Base-by-base conservation (phyloP, 1,140 invertebrate genomes). In the Philotrypesis tridentata region DNA sequence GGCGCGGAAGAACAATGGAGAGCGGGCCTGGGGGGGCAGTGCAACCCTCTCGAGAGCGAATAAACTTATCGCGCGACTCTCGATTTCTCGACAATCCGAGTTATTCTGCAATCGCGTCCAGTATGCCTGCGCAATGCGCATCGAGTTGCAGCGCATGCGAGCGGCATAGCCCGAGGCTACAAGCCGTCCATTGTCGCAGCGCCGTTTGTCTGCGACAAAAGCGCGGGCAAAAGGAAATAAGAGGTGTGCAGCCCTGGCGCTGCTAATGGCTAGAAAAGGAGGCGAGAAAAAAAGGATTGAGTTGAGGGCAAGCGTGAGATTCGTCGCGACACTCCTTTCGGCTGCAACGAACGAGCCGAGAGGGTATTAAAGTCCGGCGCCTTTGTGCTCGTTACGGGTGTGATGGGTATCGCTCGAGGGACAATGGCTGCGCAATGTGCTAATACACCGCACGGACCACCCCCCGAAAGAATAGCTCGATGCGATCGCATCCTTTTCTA, bases 1-100 rank as follows among this genome's bases (percentile, higher is more conserved):
- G n/a, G n/a, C n/a, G n/a, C n/a, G n/a, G n/a, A n/a, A 85, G 88
- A 91, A 91, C 91, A 91, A 91, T 91, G 89, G 90, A 91, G 87
- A 88, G 83, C 86, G 17, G n/a, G 48, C 48, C 6, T 14, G 21
- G 48, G 21, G 48, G 17, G 48, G 48, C 17, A 7, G 17, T 88
- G 82, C 87, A 87, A 89, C 89, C 90, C 89, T 90, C 89, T 89
- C 87, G 85, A 21, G 61, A 29, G 61, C 29, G 40, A 79, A 65
- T 25, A 61, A 75, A n/a, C n/a, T n/a, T n/a, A n/a, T n/a, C n/a
- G n/a, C n/a, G n/a, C n/a, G n/a, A n/a, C n/a, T n/a, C n/a, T n/a
- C n/a, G n/a, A n/a, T n/a, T n/a, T n/a, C n/a, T n/a, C n/a, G n/a
- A n/a, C n/a, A n/a, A n/a, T n/a, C n/a, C n/a, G n/a, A n/a, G n/a